Conservation (phyloP, 2,113 vertebrate genomes). For the Cyanocitta stelleri region DNA sequence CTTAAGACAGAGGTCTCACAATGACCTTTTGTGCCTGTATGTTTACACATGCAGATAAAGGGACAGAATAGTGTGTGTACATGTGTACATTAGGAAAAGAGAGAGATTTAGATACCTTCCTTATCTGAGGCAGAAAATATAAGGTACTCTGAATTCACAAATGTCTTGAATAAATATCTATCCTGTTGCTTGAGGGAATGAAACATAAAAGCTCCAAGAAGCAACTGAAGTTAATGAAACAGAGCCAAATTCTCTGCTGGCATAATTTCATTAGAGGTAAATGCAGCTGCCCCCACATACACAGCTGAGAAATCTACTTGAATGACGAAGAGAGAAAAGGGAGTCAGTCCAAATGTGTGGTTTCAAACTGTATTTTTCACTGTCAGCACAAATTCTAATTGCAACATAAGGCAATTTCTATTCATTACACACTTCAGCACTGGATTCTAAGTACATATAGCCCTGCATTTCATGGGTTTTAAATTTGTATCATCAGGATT, state of each 20-base stretch:
- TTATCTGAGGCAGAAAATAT: background rate
- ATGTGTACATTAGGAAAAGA: background rate
- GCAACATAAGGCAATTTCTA: background rate
- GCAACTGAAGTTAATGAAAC: slow-evolving; percentile 14
- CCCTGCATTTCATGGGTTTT: background rate
- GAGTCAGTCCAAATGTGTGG: slow-evolving; percentile 20
- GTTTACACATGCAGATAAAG: background rate
- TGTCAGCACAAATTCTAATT: slow-evolving; percentile 52
- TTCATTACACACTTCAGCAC: background rate
- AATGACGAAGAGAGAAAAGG: background rate
- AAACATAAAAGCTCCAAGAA: slow-evolving; percentile 18
- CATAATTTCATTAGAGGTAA: slow-evolving; percentile 40
- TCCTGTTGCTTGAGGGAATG: slow-evolving; percentile 3
- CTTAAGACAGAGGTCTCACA: background rate
- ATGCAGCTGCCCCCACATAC: slow-evolving; percentile 42
- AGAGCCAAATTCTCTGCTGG: background rate
- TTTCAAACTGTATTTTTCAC: slow-evolving; percentile 28
- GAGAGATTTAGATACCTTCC: background rate
- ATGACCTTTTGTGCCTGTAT: background rate
- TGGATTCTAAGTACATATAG: background rate
- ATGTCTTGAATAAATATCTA: background rate
- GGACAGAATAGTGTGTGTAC: background rate
- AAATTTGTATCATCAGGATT: background rate
- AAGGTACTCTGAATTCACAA: background rate
- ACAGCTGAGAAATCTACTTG: slow-evolving; percentile 11